phyloP scores from a whole-genome alignment of 2,888 invertebrate genomes.

The Hemaris fuciformis region DNA sequence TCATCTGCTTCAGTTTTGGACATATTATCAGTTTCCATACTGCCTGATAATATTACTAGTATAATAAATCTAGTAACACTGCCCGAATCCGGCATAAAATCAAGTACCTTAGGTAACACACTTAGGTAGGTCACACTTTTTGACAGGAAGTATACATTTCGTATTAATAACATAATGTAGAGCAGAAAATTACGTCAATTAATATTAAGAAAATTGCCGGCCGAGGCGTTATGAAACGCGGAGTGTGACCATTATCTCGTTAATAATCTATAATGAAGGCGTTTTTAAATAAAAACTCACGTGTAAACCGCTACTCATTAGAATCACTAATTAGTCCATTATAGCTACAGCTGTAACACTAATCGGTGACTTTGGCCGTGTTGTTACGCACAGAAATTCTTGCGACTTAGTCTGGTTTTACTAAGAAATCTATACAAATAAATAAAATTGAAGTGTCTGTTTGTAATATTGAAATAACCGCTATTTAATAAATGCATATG shows the following conservation, averaged over 20 bases:
- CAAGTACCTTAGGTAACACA: too few species aligned
- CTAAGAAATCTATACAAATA: too few species aligned
- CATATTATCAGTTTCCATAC: too few species aligned
- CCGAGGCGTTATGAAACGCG: not conserved
- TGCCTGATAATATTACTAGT: too few species aligned
- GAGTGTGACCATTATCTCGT: slow-evolving; percentile 5
- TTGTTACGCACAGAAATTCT: slow-evolving; percentile 23
- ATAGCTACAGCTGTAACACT: slow-evolving; percentile 48
- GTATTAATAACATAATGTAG: not conserved
- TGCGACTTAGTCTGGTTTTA: not conserved
- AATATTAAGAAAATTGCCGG: slow-evolving; percentile 4
- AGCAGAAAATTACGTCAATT: not conserved
- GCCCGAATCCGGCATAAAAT: too few species aligned
- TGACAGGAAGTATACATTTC: not conserved
- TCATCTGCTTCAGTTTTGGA: too few species aligned
- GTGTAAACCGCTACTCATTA: not conserved
- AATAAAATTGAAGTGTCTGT: too few species aligned
- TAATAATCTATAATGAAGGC: not conserved
- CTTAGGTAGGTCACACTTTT: too few species aligned
- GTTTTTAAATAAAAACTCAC: not conserved
- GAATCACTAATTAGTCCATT: slow-evolving; percentile 17
- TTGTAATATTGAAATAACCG: too few species aligned
- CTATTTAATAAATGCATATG: too few species aligned
- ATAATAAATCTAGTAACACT: too few species aligned
- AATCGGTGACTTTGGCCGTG: slow-evolving; percentile 38